Conservation (phyloP, 2,797 vertebrate genomes). For the Pipistrellus nathusii region DNA sequence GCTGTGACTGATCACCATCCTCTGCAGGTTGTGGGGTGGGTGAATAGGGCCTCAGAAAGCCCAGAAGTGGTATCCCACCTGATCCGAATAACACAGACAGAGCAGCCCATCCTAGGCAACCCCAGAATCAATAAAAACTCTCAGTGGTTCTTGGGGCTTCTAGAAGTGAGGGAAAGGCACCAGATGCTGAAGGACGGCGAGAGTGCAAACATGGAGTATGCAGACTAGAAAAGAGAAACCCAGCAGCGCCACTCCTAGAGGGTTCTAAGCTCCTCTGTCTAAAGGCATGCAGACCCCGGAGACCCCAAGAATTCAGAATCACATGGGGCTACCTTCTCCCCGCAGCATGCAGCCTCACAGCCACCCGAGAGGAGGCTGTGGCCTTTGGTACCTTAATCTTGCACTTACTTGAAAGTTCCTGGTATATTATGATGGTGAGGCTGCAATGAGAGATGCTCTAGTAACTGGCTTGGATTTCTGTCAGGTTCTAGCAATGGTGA, state of each 20-base stretch:
- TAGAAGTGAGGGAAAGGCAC: neutral
- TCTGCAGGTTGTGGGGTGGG: neutral
- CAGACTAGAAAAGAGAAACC: neutral
- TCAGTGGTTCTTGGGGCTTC: neutral
- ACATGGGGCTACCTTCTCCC: neutral
- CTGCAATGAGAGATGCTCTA: neutral
- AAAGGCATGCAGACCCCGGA: no score
- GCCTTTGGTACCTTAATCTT: fast-evolving
- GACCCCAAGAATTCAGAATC: neutral
- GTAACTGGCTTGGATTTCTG: neutral
- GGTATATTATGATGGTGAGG: neutral
- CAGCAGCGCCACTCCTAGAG: no score
- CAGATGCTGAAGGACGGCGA: fast-evolving
- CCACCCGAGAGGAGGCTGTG: neutral
- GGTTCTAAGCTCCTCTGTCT: neutral
- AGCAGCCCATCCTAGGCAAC: fast-evolving
- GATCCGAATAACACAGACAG: fast-evolving
- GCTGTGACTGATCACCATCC: neutral
- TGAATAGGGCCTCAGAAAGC: fast-evolving
- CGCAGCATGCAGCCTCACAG: neutral
- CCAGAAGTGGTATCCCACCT: neutral
- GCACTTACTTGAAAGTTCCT: neutral
- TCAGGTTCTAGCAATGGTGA: neutral
- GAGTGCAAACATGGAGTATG: fast-evolving
- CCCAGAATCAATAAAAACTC: neutral